These are phyloP conservation scores for Salvator merianae DNA, from an alignment of 2,113 vertebrate species.

Conservation along the genomic window DNA sequence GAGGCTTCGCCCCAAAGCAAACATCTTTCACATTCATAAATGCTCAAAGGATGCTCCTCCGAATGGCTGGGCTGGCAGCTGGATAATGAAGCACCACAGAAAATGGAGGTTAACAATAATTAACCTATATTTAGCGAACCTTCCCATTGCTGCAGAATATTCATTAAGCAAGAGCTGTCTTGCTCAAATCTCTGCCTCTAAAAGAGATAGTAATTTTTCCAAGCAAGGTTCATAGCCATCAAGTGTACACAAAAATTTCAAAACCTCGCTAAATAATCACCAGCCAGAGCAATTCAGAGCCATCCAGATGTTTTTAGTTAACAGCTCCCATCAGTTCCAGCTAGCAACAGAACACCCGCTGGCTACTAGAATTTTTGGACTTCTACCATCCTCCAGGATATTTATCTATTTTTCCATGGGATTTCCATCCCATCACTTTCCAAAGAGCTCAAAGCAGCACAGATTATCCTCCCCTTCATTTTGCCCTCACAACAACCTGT, in stretches of 20 bases:
- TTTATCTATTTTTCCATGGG: too few species aligned
- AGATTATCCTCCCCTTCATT: too few species aligned
- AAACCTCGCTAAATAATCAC: not conserved
- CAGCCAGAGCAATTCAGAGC: too few species aligned
- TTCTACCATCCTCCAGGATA: too few species aligned
- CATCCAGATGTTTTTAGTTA: too few species aligned
- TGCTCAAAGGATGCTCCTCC: accelerated
- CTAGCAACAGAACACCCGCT: too few species aligned
- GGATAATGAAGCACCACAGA: not conserved
- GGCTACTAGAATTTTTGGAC: not conserved
- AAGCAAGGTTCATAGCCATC: not conserved
- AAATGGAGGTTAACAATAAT: accelerated
- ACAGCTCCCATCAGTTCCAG: too few species aligned
- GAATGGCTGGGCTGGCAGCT: not conserved
- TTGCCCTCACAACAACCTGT: too few species aligned
- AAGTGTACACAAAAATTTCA: too few species aligned
- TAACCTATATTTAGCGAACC: not conserved
- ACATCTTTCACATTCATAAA: not conserved
- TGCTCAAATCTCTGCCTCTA: not conserved
- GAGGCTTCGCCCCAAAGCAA: not conserved
- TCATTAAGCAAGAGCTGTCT: accelerated
- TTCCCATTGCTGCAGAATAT: not conserved
- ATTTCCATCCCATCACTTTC: too few species aligned
- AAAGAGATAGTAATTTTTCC: accelerated
- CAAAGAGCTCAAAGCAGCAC: too few species aligned